Evolutionary conservation across 2,113 vertebrate genomes (phyloP), one percentile per base, ranked within the genome.

Genomic region (Diadophis punctatus): DNA sequence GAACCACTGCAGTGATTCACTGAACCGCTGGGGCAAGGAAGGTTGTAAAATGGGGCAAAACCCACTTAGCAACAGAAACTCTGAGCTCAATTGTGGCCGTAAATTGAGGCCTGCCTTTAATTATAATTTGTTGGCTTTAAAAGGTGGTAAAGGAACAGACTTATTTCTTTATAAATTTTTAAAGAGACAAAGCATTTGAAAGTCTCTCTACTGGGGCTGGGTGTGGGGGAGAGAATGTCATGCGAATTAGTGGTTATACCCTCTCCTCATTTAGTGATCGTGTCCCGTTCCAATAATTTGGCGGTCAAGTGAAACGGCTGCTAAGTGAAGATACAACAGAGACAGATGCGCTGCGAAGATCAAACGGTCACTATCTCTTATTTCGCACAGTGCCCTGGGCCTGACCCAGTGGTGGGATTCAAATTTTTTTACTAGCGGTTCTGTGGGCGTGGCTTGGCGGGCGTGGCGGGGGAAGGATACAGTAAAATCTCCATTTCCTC

Each of bases 181-280:
- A 14, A 14, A n/a, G 11, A 68, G 60, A 12, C 60, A 30, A 63
- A 63, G 10, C 10, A 63, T 30, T 30, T 12, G 11, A 63, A 63
- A 10, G 1, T 30, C 10, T 30, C 10, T 63, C 60, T 4, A 11
- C 10, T 63, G 60, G 60, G 27, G 25, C 16, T 11, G 3, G 51
- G 51, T 1, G 43, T 5, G 48, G 2, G 22, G 1, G 8, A 9
- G 8, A 10, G 1, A 63, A 30, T 53, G 6, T 8, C 14, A 74
- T 74, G 63, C 6, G 16, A 74, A 74, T 74, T 34, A 74, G 30
- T 34, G n/a, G 63, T 34, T 34, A 74, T 16, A 34, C 30, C 63
- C 12, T 14, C 30, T n/a, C 4, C n/a, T 34, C 30, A 34, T 16
- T 18, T 74, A 74, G n/a, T 2, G 0, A 34, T 3, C 5, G 0